Conservation (phyloP, 64 coral and sea anemone species). For the Acropora yongei region DNA sequence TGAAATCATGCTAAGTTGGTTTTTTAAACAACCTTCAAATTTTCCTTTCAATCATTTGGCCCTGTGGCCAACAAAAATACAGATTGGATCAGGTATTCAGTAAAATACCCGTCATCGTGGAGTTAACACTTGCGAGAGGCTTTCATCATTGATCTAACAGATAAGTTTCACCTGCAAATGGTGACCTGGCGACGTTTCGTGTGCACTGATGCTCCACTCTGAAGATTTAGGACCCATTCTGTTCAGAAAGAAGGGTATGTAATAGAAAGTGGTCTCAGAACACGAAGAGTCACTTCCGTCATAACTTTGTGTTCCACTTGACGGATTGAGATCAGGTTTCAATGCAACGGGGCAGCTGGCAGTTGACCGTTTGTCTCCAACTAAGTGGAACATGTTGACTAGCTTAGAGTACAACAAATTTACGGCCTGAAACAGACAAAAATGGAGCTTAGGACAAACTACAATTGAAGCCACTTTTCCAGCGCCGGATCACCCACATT, state of each 20-base stretch:
- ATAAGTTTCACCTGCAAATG: conserved; percentile 74
- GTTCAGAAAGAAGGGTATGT: conserved; percentile 72
- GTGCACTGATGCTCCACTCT: conserved; percentile 69
- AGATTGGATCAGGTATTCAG: too few relatives aligned
- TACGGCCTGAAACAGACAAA: conserved; percentile 41
- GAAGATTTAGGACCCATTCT: conserved; percentile 58
- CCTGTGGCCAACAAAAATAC: too few relatives aligned
- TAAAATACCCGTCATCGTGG: too few relatives aligned
- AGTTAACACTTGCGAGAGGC: too few relatives aligned
- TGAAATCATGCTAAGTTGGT: too few relatives aligned
- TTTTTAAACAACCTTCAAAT: too few relatives aligned
- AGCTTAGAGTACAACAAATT: conserved; percentile 42
- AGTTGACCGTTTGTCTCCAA: conserved; percentile 54
- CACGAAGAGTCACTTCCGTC: conserved; percentile 1
- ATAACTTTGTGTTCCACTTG: conserved; percentile 60
- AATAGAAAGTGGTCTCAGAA: not conserved
- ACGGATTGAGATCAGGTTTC: conserved; percentile 60
- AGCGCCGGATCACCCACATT: too few relatives aligned
- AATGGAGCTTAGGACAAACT: not conserved
- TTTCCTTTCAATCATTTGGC: too few relatives aligned
- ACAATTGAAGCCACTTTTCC: not conserved
- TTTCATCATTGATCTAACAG: not conserved
- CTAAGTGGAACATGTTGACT: conserved; percentile 65
- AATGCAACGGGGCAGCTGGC: conserved; percentile 66
- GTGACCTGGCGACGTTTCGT: conserved; percentile 82